Evolutionary conservation across 2,113 vertebrate genomes (phyloP).

Genomic region (Speoplatyrhinus poulsoni): DNA sequence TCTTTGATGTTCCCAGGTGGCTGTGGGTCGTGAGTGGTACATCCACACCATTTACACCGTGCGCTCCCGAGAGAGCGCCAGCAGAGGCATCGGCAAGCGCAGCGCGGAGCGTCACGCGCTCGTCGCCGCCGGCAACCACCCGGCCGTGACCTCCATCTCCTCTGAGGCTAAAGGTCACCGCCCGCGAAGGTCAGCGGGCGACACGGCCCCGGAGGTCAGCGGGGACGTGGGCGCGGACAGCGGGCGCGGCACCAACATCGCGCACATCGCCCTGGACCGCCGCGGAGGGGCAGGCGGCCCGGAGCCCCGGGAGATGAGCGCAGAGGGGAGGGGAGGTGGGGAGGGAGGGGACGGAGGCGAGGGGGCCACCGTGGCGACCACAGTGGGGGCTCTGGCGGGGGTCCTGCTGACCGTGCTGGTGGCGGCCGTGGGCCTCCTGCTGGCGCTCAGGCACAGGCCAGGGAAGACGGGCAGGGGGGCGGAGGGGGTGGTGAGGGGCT

Average conservation of each 20-base stretch:
- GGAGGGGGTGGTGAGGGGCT: constrained; percentile 63
- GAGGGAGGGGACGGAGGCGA: constrained; percentile 22
- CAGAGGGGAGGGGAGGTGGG: constrained; percentile 50
- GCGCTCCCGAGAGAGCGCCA: constrained; percentile 81
- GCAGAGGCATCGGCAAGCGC: constrained; percentile 84
- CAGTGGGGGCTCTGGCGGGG: constrained; percentile 73
- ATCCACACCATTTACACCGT: constrained; percentile 94
- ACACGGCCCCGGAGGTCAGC: constrained; percentile 57
- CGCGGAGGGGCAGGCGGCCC: constrained; percentile 53
- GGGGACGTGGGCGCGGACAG: constrained; percentile 82
- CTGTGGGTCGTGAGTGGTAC: constrained; percentile 91
- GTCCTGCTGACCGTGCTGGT: constrained; percentile 79
- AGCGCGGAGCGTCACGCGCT: constrained; percentile 83
- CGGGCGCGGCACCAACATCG: constrained; percentile 90
- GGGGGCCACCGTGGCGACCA: constrained; percentile 54
- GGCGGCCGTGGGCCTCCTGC: constrained; percentile 45
- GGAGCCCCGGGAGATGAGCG: constrained; percentile 72
- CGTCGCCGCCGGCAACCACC: constrained; percentile 30
- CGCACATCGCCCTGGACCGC: constrained; percentile 86
- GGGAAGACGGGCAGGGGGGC: constrained; percentile 66
- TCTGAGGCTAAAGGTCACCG: constrained; percentile 25
- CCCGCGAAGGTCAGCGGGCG: constrained; percentile 67
- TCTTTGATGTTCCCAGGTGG: constrained; percentile 75
- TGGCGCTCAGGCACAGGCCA: constrained; percentile 68
- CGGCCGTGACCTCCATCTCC: constrained; percentile 6